Evolutionary conservation across 2,113 vertebrate genomes (phyloP), one percentile per base, ranked within the genome.

Genomic region (Polypterus bichir): DNA sequence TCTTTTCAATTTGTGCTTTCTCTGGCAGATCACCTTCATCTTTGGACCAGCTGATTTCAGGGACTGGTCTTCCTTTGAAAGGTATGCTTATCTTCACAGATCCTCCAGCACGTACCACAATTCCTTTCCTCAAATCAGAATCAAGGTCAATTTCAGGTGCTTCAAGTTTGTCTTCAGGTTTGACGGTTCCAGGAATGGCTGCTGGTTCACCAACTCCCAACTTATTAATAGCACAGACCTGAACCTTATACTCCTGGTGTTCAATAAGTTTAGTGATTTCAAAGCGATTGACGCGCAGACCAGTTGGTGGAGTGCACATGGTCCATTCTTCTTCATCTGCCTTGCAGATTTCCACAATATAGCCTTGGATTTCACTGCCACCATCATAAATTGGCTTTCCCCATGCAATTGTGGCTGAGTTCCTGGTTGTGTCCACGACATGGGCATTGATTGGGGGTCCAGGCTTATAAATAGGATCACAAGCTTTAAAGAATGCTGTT

Each of bases 301-400:
- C 96, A 70, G 84, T 86, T 54, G 91, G 87, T 74, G 94, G 90
- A 51, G 95, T 97, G 78, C 86, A 90, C 65, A 92, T 85, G 0
- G 77, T 76, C 96, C 96, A 99, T 70, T 98, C 96, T 71, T 97
- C 94, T 74, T 99, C 96, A 69, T 99, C 94, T 66, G 88, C 92
- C 82, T 93, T 97, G 73, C 90, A 94, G 59, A 94, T 87, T 81
- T 99, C 96, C 59, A 97, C 83, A 67, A 91, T 63, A 2, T 98
- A 99, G 65, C 96, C 94, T 69, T 97, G 88, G 69, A 99, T 92
- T 57, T 92, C 90, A 83, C 88, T 91, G 58, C 94, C 96, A 70
- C 96, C 96, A 69, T 99, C 96, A 71, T 97, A 99, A 76, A 99
- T 95, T 62, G 96, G 96, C 65, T 91, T 92, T 49, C 89, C 83